Evolutionary conservation across 1,140 invertebrate species (phyloP), one percentile per base, ranked within the genome.

Genomic region (Zaprionus taronus): DNA sequence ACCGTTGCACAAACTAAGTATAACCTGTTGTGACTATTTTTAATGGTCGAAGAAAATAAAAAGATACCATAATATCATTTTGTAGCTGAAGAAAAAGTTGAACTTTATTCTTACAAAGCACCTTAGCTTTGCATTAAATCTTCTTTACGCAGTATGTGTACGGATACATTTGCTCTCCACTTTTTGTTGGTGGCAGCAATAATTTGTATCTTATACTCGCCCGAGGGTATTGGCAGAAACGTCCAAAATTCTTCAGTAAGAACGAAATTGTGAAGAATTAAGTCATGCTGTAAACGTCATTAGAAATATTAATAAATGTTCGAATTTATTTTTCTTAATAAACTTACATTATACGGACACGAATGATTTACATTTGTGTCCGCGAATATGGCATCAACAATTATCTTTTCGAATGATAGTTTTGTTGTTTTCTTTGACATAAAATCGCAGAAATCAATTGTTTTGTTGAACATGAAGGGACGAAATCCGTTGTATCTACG

Each of bases 181-280:
- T 69, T 17, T 20, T 76, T 77, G 28, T 77, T 44, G 17, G 73
- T 68, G 24, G 4, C 69, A 3, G 76, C 41, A 36, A 28, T 41
- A 5, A 77, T 17, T 15, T 64, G 34, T 5, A 80, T 4, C 61
- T 69, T 65, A 38, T 80, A 80, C 15, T 80, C 73, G 1, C 65
- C 78, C 0, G 44, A 11, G 22, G 69, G 73, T 6, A 77, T 1
- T 14, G 73, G 69, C 1, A 72, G 5, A 26, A 22, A 41, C 17
- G 12, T 38, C 9, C 77, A 38, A 56, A 53, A 47, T 4, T 60
- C 22, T 9, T 67, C 49, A 15, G 15, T 53, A 4, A 66, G 17
- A 5, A 66, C 22, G 4, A 66, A 11, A 26, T 65, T 26, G 9
- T 15, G 12, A 4, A 38, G 5, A 26, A 55, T 14, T 5, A 65